Evolutionary conservation across 2,888 invertebrate genomes (phyloP).

Genomic region (Nomada hirtipes): DNA sequence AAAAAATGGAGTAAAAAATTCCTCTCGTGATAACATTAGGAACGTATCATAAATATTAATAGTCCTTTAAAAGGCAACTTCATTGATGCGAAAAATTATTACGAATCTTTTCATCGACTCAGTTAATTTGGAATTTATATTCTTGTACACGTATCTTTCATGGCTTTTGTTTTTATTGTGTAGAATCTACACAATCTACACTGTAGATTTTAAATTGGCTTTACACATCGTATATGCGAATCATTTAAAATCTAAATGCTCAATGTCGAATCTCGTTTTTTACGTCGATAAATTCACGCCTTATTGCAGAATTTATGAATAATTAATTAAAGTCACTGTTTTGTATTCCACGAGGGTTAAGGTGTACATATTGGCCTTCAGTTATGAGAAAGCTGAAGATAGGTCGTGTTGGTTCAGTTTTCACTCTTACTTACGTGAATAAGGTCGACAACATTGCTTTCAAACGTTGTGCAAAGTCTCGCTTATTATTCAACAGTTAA

Average conservation of each 20-base stretch:
- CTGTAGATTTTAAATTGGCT: too few relatives aligned
- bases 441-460: background rate
- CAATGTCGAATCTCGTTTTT: background rate
- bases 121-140: background rate
- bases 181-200: background rate
- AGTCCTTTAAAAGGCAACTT: background rate
- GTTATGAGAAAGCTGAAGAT: slow-evolving; percentile 15
- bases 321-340: slow-evolving; percentile 15
- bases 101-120: too few relatives aligned
- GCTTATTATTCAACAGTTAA: background rate
- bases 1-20: background rate
- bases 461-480: background rate
- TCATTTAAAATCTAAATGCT: background rate
- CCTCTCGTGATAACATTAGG: background rate
- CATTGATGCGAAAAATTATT: background rate
- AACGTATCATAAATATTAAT: background rate
- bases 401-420: slow-evolving; percentile 13
- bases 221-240: background rate
- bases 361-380: background rate
- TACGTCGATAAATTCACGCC: background rate
- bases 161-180: background rate
- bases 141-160: too few relatives aligned
- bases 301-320: slow-evolving; percentile 11
- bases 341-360: slow-evolving; percentile 9
- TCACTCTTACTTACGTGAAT: slow-evolving; percentile 18